Percentiles rank a stretch among this genome's conserved stretches.
Evolutionary conservation across 2,888 invertebrate species (phyloP).

Genomic region (Biston betularia): DNA sequence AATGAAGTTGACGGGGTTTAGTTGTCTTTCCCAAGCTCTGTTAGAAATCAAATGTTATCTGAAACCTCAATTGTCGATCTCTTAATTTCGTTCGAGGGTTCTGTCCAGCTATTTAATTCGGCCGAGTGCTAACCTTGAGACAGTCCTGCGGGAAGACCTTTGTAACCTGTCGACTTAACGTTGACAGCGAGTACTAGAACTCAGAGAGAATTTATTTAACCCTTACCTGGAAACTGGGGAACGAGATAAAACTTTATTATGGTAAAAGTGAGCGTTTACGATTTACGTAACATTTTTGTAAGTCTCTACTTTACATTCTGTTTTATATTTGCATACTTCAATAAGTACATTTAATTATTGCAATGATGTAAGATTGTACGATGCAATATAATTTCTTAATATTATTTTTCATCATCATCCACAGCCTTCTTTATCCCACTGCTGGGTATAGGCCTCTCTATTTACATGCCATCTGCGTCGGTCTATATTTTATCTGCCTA

Average conservation of each 20-base stretch:
- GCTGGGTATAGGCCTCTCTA: too few species aligned
- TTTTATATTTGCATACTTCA: neutral
- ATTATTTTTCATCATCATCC: too few species aligned
- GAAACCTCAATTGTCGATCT: too few species aligned
- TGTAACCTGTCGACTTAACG: conserved; percentile 26
- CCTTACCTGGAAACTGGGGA: conserved; percentile 1
- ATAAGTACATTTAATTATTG: too few species aligned
- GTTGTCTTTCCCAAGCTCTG: too few species aligned
- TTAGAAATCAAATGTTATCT: too few species aligned
- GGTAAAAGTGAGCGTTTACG: neutral
- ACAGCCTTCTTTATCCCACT: too few species aligned
- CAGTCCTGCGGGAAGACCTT: conserved; percentile 20
- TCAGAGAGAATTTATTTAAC: conserved; percentile 11
- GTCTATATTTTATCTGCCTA: too few species aligned
- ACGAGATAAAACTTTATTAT: conserved; percentile 11
- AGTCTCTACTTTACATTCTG: neutral
- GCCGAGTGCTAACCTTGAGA: neutral
- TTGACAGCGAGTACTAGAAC: conserved; percentile 4
- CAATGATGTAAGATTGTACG: too few species aligned
- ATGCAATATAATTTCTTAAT: too few species aligned
- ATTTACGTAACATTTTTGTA: neutral
- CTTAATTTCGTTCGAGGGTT: neutral
- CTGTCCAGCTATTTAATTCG: neutral
- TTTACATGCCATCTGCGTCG: too few species aligned
- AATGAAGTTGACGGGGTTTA: too few species aligned